Evolutionary conservation across 37 sponge, comb jelly and placozoan genomes (phyloP), one percentile per base, ranked within the genome.

Genomic region (Mnemiopsis leidyi): DNA sequence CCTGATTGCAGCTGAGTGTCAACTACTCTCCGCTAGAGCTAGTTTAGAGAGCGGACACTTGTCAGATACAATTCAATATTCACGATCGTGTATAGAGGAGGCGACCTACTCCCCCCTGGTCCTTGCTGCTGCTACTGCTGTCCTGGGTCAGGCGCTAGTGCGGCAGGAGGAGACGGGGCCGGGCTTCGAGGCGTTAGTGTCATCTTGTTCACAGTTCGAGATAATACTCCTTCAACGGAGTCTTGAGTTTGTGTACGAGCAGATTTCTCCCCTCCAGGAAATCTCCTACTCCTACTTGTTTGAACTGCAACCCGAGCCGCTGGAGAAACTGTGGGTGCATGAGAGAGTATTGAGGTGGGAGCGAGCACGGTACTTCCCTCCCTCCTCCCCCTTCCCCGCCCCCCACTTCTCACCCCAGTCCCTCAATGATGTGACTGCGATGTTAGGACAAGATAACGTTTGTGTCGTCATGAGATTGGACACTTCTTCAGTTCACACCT

Each of bases 171-270:
- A 40, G 7, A n/a, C 18, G 24, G 90, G 3, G 61, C 9, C 61
- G 2, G 90, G n/a, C 0, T 1, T 28, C 38, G 61, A 40, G 48
- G 40, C 90, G 16, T 24, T 40, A 0, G 36, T 85, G 0, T 77
- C 79, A 20, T 77, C 79, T 32, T 85, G 90, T 33, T 85, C 90
- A 39, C 90, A 40, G 26, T 38, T 85, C 48, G 90, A 85, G 90
- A 40, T 38, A 0, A 35, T 85, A 18, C 61, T 85, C 26, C 90
- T 85, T n/a, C 90, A 85, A 37, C 33, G 35, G 26, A 85, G 35
- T 33, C 39, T 85, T 1, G 90, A 85, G 48, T 38, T 85, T 38
- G 24, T 38, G 1, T 40, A 40, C 61, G 90, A 85, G 61, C 38
- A 33, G 0, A 28, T 85, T 39, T 24, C 25, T 3, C 38, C 38